Base-by-base conservation (phyloP, 2,113 vertebrate species). In the Myotis lucifugus region DNA sequence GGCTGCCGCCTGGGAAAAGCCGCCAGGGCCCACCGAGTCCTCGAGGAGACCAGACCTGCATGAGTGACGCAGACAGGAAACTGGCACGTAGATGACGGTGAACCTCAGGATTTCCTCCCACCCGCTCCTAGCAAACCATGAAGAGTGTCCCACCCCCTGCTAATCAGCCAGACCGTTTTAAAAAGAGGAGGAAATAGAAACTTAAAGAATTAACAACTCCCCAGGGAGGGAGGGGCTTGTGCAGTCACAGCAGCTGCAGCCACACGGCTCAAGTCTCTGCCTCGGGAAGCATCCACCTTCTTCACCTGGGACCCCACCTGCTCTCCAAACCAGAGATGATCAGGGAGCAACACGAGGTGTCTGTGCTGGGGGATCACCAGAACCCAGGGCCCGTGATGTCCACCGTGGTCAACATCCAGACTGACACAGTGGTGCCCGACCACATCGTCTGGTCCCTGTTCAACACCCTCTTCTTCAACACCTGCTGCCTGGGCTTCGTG, bases 361-460 rank as follows among this genome's bases (percentile, higher is more conserved):
- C 37, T 5, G 27, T 72, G 7, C 32, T 85, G 83, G 83, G 83
- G 32, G 23, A 0, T 1, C 40, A 66, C 34, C 40, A 2, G 0
- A 17, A 7, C 32, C 3, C 59, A 0, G 32, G 14, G 4, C 98
- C 98, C 0, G 69, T 98, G 15, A 96, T 93, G 0, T 96, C 98
- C 96, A 98, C 99, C 0, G 91, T 97, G 95, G 97, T 98, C 74
- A 98, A 97, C 94, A 97, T 99, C 97, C 98, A 97, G 46, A 81
- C 97, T 0, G 98, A 97, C 0, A 61, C 66, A 3, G 89, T 96
- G 0, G 98, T 99, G 23, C 98, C 98, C 0, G 99, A 99, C 97
- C 99, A 99, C 95, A 98, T 99, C 25, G 0, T 99, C 90, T 99
- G 99, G 99, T 99, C 99, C n/a, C 97, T 99, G 97, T 99, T 99